Evolutionary conservation across 2,113 vertebrate species (phyloP).

Genomic region (Ifrita kowaldi): DNA sequence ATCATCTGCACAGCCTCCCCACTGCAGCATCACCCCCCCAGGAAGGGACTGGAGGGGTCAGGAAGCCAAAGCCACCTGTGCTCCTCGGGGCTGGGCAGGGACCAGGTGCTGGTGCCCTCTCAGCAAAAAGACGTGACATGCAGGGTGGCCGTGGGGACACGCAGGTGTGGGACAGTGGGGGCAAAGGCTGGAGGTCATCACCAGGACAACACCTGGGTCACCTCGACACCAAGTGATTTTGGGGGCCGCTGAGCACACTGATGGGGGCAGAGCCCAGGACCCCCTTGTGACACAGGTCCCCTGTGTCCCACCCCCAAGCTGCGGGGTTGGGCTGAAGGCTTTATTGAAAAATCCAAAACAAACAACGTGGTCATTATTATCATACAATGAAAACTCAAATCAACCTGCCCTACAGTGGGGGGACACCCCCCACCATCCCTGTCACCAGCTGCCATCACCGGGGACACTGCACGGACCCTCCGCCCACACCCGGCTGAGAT

Average conservation of each 20-base stretch:
- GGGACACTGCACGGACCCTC: rapidly evolving
- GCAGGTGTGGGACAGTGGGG: neutral
- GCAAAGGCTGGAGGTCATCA: neutral
- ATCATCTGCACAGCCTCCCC: neutral
- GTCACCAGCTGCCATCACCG: neutral
- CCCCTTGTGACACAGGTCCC: neutral
- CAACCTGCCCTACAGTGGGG: neutral
- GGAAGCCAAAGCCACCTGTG: neutral
- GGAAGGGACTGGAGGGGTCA: rapidly evolving
- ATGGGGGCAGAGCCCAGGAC: neutral
- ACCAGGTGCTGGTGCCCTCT: too few relatives aligned
- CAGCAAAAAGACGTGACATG: neutral
- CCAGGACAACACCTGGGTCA: neutral
- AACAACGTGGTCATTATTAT: slow-evolving; percentile 7
- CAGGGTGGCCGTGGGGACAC: neutral
- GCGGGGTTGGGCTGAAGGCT: slow-evolving; percentile 58
- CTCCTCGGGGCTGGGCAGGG: rapidly evolving
- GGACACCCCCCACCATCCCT: neutral
- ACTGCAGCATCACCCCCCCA: neutral
- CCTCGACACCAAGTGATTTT: rapidly evolving
- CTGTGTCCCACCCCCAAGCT: neutral
- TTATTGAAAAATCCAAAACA: slow-evolving; percentile 78
- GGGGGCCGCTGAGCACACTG: neutral
- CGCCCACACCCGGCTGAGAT: neutral
- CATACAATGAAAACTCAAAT: slow-evolving; percentile 53